Base-by-base conservation (phyloP, 2,888 invertebrate species). In the Perithous albicinctus region DNA sequence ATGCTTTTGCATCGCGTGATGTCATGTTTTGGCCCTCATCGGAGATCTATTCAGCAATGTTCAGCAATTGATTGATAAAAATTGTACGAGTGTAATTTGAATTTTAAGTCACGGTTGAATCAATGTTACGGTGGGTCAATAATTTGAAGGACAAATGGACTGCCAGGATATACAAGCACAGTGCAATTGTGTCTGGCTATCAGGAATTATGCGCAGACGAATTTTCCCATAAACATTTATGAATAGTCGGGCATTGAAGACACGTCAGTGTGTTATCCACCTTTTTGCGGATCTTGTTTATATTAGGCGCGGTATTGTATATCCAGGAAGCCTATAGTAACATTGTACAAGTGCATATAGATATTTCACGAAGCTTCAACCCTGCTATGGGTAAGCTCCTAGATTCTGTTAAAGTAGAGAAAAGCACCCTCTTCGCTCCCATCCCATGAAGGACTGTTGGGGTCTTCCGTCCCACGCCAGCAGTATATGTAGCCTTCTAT, bases 371-470 rank as follows among this genome's bases (percentile, higher is more conserved):
- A 15, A 66, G 46, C 38, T 72, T 8, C 38, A 61, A 54, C 26
- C 26, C 56, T 56, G 54, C 70, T 72, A 20, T 59, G 66, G 23
- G n/a, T 72, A 72, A 76, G 59, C 66, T 66, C n/a, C 66, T 20
- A 72, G 66, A 72, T 48, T 77, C 80, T 23, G 66, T 32, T 59
- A 23, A 61, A 63, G 73, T 73, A 69, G 72, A 41, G 61, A 67
- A n/a, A 73, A 77, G 73, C 61, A 66, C 63, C 80, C 76, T 76
- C 66, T 46, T 76, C 54, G 48, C 48, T 20, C 26, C 35, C 15
- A 46, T 20, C 26, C 35, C 15, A 46, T 51, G 18, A 35, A 59
- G 70, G 64, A 48, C 63, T 6, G 35, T 43, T n/a, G 61, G 29
- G 41, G 56, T 64, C 59, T 59, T 76, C 72, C 72, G 15, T 20